Evolutionary conservation across 1,140 invertebrate species (phyloP).

Genomic region (Holotrichia oblita): DNA sequence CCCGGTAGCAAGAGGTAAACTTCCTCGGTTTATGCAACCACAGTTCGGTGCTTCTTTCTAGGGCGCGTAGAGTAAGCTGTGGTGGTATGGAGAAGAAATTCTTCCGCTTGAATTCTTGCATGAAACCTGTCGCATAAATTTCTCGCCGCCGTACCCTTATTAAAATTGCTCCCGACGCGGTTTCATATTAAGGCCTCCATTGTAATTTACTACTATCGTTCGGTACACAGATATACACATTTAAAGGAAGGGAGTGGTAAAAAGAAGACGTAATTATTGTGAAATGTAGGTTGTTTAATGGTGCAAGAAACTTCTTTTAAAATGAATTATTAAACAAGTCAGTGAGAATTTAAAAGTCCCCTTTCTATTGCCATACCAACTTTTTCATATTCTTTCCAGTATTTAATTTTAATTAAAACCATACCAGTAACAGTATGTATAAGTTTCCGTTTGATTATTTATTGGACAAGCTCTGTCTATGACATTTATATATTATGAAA

Average conservation of each 20-base stretch:
- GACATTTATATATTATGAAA: too few species aligned
- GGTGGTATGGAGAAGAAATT: not conserved
- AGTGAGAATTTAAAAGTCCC: too few species aligned
- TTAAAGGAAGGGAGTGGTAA: not conserved
- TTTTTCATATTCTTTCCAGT: too few species aligned
- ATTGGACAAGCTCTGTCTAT: too few species aligned
- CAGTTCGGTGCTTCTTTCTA: too few species aligned
- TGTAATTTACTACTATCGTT: constrained; percentile 1
- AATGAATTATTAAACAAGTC: constrained; percentile 28
- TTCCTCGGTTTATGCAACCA: not conserved
- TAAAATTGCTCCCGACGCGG: not conserved
- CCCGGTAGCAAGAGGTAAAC: not conserved
- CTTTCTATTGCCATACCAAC: too few species aligned
- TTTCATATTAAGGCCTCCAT: not conserved
- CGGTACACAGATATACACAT: not conserved
- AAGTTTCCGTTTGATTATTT: too few species aligned
- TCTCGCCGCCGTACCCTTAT: constrained; percentile 3
- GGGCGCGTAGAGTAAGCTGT: not conserved
- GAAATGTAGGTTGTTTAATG: constrained; percentile 2
- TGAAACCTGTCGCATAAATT: constrained; percentile 28
- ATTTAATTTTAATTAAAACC: too few species aligned
- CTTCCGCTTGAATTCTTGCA: constrained; percentile 24
- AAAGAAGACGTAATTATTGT: constrained; percentile 9
- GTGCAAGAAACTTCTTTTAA: not conserved
- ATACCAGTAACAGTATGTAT: too few species aligned